These are phyloP conservation scores for Atrina japonica DNA, from an alignment of 2,888 invertebrate genomes.

Conservation along the genomic window DNA sequence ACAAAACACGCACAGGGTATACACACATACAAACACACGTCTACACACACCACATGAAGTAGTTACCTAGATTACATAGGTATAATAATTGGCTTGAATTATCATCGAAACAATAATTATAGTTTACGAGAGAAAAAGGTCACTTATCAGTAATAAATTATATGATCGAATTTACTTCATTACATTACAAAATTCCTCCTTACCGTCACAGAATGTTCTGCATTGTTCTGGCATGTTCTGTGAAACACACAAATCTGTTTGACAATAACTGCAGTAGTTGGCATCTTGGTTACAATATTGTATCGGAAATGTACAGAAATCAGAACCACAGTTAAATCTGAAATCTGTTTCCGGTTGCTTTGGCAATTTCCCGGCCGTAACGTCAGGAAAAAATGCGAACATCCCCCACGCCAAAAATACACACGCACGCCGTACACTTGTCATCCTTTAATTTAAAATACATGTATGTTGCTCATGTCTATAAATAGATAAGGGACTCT, in stretches of 20 bases:
- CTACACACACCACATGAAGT: too few species aligned
- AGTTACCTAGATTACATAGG: too few species aligned
- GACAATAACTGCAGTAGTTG: slow-evolving; percentile 26
- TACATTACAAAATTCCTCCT: too few species aligned
- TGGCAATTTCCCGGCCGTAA: background rate
- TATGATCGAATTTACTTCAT: too few species aligned
- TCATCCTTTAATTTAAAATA: slow-evolving; percentile 5
- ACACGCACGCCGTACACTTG: background rate
- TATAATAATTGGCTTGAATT: too few species aligned
- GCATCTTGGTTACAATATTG: slow-evolving; percentile 33
- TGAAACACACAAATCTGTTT: slow-evolving; percentile 18
- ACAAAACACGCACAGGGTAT: too few species aligned
- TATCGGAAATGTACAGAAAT: slow-evolving; percentile 38
- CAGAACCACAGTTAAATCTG: slow-evolving; percentile 33
- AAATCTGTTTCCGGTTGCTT: slow-evolving; percentile 16
- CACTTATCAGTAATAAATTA: too few species aligned
- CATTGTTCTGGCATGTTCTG: slow-evolving; percentile 30
- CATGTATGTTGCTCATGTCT: background rate
- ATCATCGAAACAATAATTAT: too few species aligned
- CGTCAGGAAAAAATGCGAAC: too few species aligned
- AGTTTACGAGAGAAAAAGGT: too few species aligned
- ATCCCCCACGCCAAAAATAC: background rate
- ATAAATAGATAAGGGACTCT: slow-evolving; percentile 2
- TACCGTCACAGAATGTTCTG: slow-evolving; percentile 22
- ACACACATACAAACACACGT: too few species aligned